Conservation (phyloP, 2,113 vertebrate genomes). For the Uria lomvia region DNA sequence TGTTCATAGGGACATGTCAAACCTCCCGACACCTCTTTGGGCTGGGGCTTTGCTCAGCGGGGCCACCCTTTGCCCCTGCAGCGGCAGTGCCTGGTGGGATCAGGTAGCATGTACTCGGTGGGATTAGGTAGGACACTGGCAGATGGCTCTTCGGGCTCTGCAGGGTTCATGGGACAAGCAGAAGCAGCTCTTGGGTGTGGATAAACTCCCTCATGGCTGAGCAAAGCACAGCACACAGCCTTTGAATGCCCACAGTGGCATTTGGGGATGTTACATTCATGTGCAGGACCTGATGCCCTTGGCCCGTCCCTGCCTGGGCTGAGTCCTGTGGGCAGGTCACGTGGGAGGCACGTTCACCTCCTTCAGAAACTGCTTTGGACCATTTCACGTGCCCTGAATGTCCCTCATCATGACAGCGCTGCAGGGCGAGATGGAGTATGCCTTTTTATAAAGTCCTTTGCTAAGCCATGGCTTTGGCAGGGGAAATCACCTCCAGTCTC, state of each 20-base stretch:
- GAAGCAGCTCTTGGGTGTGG: neutral
- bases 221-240: neutral
- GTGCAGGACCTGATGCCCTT: neutral
- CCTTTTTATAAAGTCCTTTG: neutral
- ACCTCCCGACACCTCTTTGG: fast-evolving
- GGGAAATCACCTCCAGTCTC: neutral
- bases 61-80: neutral
- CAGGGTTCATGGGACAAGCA: neutral
- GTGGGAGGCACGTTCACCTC: neutral
- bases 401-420: too few relatives aligned
- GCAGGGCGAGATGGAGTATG: too few relatives aligned
- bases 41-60: neutral
- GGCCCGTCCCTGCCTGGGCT: neutral
- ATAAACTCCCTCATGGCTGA: neutral
- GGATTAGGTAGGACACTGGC: neutral
- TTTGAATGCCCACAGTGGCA: fast-evolving
- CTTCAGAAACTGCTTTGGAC: neutral
- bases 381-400: neutral
- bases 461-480: neutral
- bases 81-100: neutral
- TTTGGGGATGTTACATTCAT: fast-evolving
- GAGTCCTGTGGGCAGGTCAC: neutral
- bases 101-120: neutral
- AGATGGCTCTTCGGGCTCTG: neutral
- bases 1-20: neutral